These are phyloP conservation scores for Neomonachus schauinslandi DNA, from an alignment of 2,113 vertebrate genomes.

Conservation along the genomic window DNA sequence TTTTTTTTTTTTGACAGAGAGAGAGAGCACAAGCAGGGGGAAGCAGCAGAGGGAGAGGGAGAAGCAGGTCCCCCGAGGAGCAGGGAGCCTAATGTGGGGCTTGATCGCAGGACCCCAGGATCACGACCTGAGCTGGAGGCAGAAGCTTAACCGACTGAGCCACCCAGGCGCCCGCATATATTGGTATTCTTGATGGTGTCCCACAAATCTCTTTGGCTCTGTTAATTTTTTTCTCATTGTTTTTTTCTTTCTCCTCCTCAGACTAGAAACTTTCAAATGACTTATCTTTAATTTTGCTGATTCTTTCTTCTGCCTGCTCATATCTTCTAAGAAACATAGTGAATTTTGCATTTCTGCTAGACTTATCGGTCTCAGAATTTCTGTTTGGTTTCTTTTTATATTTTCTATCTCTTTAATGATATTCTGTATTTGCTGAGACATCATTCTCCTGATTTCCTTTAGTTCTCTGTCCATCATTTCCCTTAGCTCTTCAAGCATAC, in stretches of 20 bases:
- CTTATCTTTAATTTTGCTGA: background rate
- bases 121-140: background rate
- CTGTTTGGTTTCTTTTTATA: background rate
- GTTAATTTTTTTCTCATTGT: background rate
- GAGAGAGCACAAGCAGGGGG: no score
- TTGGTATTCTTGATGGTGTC: background rate
- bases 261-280: background rate
- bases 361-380: background rate
- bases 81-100: background rate
- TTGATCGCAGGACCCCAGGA: background rate
- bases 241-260: background rate
- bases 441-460: background rate
- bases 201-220: background rate
- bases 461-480: background rate
- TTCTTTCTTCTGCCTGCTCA: background rate
- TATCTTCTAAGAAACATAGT: background rate
- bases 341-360: background rate
- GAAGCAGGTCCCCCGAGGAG: no score
- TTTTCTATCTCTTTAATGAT: background rate
- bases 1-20: background rate
- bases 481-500: background rate
- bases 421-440: background rate
- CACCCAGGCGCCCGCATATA: no score
- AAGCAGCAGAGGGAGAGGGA: background rate
- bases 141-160: background rate